A percentile compares a stretch with the other conserved stretches of the same genome.
Conservation (phyloP, 2,888 invertebrate genomes). For the Choristoneura rosaceana region DNA sequence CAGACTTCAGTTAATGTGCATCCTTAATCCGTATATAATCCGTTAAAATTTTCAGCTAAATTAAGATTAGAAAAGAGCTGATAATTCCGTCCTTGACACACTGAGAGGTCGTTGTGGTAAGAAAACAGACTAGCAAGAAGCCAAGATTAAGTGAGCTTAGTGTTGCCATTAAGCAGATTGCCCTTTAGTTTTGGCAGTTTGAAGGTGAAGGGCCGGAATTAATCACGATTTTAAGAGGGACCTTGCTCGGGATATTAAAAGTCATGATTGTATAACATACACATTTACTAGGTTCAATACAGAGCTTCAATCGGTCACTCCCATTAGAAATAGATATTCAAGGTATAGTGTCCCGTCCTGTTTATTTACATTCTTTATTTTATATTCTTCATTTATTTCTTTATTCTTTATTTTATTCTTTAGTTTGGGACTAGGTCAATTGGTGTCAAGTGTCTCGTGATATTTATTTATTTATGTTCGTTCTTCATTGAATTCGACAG, state of each 20-base stretch:
- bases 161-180: constrained; percentile 20
- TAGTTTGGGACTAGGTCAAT: no score
- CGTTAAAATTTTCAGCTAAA: not conserved
- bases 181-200: constrained; percentile 29
- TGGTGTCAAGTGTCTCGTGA: no score
- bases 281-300: no score
- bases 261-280: not conserved
- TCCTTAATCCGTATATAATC: constrained; percentile 1
- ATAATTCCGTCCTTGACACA: constrained; percentile 24
- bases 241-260: constrained; percentile 18
- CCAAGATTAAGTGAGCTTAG: constrained; percentile 21
- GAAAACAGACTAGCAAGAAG: not conserved
- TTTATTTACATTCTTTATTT: no score
- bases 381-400: no score
- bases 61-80: constrained; percentile 7
- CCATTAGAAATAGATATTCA: no score
- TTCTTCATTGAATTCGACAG: no score
- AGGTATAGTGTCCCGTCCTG: no score
- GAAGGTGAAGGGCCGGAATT: constrained; percentile 16
- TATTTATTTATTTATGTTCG: no score
- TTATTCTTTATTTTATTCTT: no score
- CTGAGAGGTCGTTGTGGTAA: not conserved
- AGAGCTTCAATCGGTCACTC: no score
- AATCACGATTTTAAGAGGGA: constrained; percentile 10
- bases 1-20: not conserved